Evolutionary conservation across 2,888 invertebrate species (phyloP).

Genomic region (Apodemia duryi): DNA sequence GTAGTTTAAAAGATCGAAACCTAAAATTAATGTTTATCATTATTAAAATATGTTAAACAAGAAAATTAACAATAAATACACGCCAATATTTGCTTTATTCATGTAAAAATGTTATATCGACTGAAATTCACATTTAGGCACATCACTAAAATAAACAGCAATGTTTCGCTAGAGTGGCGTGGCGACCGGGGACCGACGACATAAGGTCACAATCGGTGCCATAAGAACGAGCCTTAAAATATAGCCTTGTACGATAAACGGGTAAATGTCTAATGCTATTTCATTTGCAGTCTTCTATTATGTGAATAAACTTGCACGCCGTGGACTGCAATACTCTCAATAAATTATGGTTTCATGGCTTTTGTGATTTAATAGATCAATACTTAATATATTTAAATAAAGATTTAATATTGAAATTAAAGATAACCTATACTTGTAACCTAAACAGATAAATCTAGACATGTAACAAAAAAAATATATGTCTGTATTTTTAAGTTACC

Average conservation of each 20-base stretch:
- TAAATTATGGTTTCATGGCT: constrained; percentile 10
- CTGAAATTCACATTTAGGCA: constrained; percentile 5
- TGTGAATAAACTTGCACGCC: constrained; percentile 17
- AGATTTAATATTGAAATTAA: not conserved
- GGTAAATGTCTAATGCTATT: constrained; percentile 65
- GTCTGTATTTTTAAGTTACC: no score
- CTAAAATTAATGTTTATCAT: no score
- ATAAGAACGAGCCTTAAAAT: constrained; percentile 64
- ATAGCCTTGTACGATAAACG: constrained; percentile 65
- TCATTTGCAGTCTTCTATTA: constrained; percentile 57
- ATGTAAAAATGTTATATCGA: constrained; percentile 25
- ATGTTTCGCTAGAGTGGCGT: constrained; percentile 61
- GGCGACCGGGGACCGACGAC: constrained; percentile 61
- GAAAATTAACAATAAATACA: no score
- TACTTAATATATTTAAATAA: not conserved
- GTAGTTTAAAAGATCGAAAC: no score
- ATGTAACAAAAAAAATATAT: no score
- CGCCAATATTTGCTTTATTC: not conserved
- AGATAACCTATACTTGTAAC: not conserved
- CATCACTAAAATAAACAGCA: constrained; percentile 45
- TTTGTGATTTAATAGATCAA: constrained; percentile 9
- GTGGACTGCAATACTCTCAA: constrained; percentile 12
- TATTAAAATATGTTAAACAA: no score
- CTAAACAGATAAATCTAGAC: not conserved
- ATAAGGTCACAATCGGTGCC: constrained; percentile 71